Base-by-base conservation (phyloP, 2,113 vertebrate genomes). In the Catharus fuscescens region DNA sequence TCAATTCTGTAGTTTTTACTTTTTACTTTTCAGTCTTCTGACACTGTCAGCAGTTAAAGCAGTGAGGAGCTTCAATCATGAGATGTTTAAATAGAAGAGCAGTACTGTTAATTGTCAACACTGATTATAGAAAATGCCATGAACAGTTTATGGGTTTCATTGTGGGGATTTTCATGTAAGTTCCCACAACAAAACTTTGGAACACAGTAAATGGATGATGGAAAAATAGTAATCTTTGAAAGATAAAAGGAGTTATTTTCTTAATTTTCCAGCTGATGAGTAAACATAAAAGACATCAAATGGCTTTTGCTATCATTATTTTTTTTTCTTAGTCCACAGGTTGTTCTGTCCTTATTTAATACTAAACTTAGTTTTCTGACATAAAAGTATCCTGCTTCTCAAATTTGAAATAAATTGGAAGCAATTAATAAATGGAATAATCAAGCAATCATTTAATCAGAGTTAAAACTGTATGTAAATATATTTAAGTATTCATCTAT, bases 161-260 rank as follows among this genome's bases (percentile, higher is more conserved):
- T 60, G 53, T 29, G 10, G 28, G 7, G 11, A n/a, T 72, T 93
- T 74, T 85, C 29, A 45, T 18, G 29, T 56, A 69, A 76, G 53
- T 57, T 0, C 0, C 31, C 23, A 26, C 26, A 29, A 12, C 14
- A 54, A 18, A 72, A 85, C 18, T 66, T 50, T 34, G 28, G 36
- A 93, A 65, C 72, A 38, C 10, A 62, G 16, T 72, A 73, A 77
- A 66, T 70, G 15, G 18, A 9, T 72, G 42, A 57, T 71, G 18
- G 73, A 85, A 66, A 89, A 72, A 28, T 15, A 87, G 18, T 28
- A 71, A 54, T 12, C 14, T 86, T 67, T 74, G 8, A 32, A 73
- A 73, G 44, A 38, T 32, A 85, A 61, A 26, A 48, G 8, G 38
- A 74, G 13, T 76, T 34, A 38, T 14, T 92, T 76, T 59, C 53